phyloP scores from a whole-genome alignment of 2,888 invertebrate genomes.

The Leucophenga montana region DNA sequence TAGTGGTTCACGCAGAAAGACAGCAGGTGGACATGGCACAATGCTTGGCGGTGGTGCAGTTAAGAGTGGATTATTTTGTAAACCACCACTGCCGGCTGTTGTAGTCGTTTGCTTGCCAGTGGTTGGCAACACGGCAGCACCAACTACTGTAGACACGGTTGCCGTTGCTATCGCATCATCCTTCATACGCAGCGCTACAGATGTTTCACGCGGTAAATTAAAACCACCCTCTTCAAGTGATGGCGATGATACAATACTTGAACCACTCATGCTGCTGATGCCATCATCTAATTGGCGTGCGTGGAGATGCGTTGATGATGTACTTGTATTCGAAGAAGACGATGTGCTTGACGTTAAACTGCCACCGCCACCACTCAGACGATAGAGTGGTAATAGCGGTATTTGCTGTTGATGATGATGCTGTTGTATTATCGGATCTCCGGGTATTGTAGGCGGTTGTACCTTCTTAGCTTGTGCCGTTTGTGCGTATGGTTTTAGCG shows the following conservation, averaged over 20 bases:
- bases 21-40: conserved; percentile 79
- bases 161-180: conserved; percentile 50
- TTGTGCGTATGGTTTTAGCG: conserved; percentile 86
- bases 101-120: conserved; percentile 24
- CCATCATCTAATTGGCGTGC: conserved; percentile 64
- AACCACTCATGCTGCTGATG: conserved; percentile 69
- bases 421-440: conserved; percentile 76
- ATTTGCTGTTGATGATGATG: conserved; percentile 59
- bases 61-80: conserved; percentile 45
- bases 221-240: conserved; percentile 73
- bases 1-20: conserved; percentile 78
- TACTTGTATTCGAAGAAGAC: conserved; percentile 50
- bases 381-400: conserved; percentile 64
- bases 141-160: conserved; percentile 33
- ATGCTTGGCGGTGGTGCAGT: conserved; percentile 55
- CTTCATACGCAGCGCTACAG: conserved; percentile 72
- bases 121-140: conserved; percentile 46
- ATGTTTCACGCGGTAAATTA: conserved; percentile 72
- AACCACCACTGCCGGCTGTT: conserved; percentile 77
- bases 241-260: conserved; percentile 73
- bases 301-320: conserved; percentile 41
- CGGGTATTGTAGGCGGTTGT: conserved; percentile 88
- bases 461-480: conserved; percentile 93
- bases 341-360: conserved; percentile 49
- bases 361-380: conserved; percentile 56